phyloP scores from a whole-genome alignment of 2,113 vertebrate genomes.

The Thryonomys swinderianus region DNA sequence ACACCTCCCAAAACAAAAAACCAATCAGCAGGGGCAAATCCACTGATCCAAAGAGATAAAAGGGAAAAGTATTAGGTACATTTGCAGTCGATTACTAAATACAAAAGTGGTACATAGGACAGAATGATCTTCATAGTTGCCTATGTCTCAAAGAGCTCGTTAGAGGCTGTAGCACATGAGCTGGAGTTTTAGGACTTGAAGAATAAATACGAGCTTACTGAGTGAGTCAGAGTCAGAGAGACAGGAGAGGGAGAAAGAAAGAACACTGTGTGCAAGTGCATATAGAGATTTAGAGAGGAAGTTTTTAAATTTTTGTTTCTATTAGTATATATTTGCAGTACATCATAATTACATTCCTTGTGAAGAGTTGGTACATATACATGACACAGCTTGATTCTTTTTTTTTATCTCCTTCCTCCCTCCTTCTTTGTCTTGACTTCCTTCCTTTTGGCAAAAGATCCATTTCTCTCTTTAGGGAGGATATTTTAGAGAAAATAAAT shows the following conservation, averaged over 20 bases:
- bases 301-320: background rate
- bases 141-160: background rate
- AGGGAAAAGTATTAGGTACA: background rate
- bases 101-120: background rate
- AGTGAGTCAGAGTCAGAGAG: background rate
- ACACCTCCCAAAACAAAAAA: too few species aligned
- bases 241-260: background rate
- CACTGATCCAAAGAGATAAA: background rate
- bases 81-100: background rate
- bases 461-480: background rate
- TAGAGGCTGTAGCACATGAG: background rate
- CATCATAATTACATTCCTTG: background rate
- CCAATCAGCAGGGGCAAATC: too few species aligned
- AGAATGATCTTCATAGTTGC: background rate
- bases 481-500: constrained; percentile 11
- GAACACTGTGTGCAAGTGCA: background rate
- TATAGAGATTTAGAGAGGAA: background rate
- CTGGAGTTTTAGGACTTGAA: background rate
- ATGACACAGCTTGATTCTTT: background rate
- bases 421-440: background rate
- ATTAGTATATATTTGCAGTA: background rate
- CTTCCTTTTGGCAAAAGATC: background rate
- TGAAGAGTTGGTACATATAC: background rate
- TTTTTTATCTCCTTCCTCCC: background rate
- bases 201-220: background rate